Base-by-base conservation (phyloP, 2,113 vertebrate species). In the Coptodon bakossiorum region DNA sequence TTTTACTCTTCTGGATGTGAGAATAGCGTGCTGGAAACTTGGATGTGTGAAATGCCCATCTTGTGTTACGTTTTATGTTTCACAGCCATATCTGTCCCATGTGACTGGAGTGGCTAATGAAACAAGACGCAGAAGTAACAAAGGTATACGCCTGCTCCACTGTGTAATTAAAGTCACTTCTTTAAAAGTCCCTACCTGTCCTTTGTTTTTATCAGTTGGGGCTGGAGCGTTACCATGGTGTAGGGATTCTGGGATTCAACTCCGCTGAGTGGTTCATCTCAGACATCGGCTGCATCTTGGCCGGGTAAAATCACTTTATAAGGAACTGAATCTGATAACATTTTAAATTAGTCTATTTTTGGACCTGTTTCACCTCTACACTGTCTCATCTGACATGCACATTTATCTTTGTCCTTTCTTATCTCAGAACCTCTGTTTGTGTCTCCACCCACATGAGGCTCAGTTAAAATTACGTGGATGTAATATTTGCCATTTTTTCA, bases 231-330 rank as follows among this genome's bases (percentile, higher is more conserved):
- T 97, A 94, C 90, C 96, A 96, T 66, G 95, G 96, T 0, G 96
- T 97, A 27, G 96, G 96, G 3, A 97, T 97, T 71, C 92, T 97
- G 82, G 97, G 97, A 19, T 95, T 96, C 57, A 97, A 97, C 82
- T 95, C 96, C 3, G 91, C 95, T 1, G 96, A 98, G 88, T 97
- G 97, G 97, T 96, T 96, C 89, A 97, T 98, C 54, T 86, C 97
- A 34, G 89, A 96, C 81, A 76, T 98, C 1, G 97, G 96, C 13
- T 94, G 96, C 86, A 97, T 98, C 85, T 80, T 97, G 79, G 97
- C 97, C 0, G 97, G 97, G 97, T 98, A 94, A 95, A 91, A 19
- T 38, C 14, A n/a, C 38, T 5, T 43, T 11, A 56, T 9, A 22
- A n/a, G 19, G 40, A 78, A n/a, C 11, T n/a, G 22, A 85, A 6